Base-by-base conservation (phyloP, 2,113 vertebrate genomes). In the Hemiprocne comata region DNA sequence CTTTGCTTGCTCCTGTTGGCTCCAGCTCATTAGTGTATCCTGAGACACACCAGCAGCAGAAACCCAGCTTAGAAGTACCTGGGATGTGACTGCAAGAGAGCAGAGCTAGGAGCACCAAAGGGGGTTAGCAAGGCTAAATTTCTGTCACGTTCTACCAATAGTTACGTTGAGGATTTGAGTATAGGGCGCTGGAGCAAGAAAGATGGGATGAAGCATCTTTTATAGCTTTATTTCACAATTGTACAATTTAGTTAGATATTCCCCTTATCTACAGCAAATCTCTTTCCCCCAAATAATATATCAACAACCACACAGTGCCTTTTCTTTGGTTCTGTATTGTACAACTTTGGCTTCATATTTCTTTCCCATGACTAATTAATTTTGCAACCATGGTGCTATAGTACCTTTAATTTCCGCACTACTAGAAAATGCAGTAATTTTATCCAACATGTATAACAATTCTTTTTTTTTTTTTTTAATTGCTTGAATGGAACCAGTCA, bases 391-490 rank as follows among this genome's bases (percentile, higher is more conserved):
- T 2, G 9, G 7, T 58, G 20, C 38, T 42, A 84, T 0, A 64
- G 29, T 5, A 8, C 25, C 74, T 54, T 33, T 67, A 54, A 69
- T 74, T 67, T 54, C 38, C 19, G 42, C 53, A 13, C 64, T 55
- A 34, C 58, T 3, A 91, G 40, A 57, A 89, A 85, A 51, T 0
- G 4, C 19, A 60, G 24, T 34, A 11, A 66, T 95, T 92, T 85
- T 66, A 24, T 18, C 72, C 54, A 50, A 33, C 25, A 1, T 1
- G 19, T 51, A 6, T 7, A 75, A 71, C 60, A 93, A 87, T 34
- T 66, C 81, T 57, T 14, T 89, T 80, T 75, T 92, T 91, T 94
- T 84, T 89, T 80, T 75, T 92, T 91, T 94, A 81, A 75, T 44
- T 28, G 31, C 90, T 66, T 51, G 71, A 29, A 28, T 81, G 28